These are phyloP conservation scores for Metacarcinus magister DNA, from an alignment of 2,888 invertebrate genomes.

Conservation along the genomic window DNA sequence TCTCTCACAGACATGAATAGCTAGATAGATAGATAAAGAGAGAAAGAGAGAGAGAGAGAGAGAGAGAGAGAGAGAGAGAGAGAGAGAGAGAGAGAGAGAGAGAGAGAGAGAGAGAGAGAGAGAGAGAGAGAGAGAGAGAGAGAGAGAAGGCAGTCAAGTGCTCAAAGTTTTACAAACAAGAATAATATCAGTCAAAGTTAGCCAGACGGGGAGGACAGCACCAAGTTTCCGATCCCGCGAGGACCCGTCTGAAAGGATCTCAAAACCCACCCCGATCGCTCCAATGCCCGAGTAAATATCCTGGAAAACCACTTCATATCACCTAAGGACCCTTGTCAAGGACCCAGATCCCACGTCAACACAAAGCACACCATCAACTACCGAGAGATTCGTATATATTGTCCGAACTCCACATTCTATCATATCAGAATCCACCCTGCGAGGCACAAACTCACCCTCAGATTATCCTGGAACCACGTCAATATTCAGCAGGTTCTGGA, in stretches of 20 bases:
- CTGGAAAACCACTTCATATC: neutral
- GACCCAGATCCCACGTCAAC: neutral
- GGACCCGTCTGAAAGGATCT: neutral
- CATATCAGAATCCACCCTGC: neutral
- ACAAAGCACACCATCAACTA: neutral
- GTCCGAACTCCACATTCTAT: neutral
- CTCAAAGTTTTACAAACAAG: slow-evolving; percentile 18
- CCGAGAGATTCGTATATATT: neutral
- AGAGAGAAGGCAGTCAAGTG: neutral
- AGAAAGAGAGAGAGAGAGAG: slow-evolving; percentile 18
- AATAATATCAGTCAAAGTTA: slow-evolving; percentile 27
- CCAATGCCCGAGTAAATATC: neutral
- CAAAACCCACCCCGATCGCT: neutral
- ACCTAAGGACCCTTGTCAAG: neutral
- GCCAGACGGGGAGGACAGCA: neutral
- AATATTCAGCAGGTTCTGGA: no score
- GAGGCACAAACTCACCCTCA: neutral
- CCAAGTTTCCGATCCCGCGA: neutral
- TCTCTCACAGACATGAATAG: neutral
- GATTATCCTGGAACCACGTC: neutral
- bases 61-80: slow-evolving; percentile 26
- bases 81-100: slow-evolving; percentile 30
- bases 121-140: slow-evolving; percentile 31
- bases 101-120: slow-evolving; percentile 39
- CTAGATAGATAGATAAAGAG: neutral